phyloP scores from a whole-genome alignment of 1,140 invertebrate species.

The Plodia interpunctella region DNA sequence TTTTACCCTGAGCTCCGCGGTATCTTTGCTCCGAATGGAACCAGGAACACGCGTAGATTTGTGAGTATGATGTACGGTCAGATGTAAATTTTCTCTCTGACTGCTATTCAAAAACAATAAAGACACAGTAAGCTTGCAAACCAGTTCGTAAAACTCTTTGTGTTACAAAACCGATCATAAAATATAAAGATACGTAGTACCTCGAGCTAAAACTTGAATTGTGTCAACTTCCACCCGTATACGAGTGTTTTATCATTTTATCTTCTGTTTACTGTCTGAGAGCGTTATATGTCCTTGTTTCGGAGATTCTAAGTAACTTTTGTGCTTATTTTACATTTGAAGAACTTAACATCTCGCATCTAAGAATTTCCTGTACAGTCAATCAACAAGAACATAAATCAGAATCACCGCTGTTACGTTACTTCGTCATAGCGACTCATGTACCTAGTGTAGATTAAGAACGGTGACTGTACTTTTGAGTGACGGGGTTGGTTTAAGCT shows the following conservation, averaged over 20 bases:
- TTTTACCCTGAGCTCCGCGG: too few relatives aligned
- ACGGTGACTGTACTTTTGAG: not conserved
- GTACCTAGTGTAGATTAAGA: too few relatives aligned
- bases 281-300: conserved; percentile 43
- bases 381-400: too few relatives aligned
- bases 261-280: conserved; percentile 48
- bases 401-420: too few relatives aligned
- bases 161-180: not conserved
- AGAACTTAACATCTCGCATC: not conserved
- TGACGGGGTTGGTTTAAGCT: not conserved
- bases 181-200: not conserved
- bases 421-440: too few relatives aligned
- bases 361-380: not conserved
- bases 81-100: too few relatives aligned
- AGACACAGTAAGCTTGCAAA: too few relatives aligned
- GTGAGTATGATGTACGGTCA: too few relatives aligned
- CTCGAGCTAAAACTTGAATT: not conserved
- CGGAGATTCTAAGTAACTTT: conserved; percentile 37
- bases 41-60: too few relatives aligned
- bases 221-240: not conserved
- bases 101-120: too few relatives aligned
- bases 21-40: too few relatives aligned
- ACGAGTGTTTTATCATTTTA: conserved; percentile 52
- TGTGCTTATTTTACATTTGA: conserved; percentile 40
- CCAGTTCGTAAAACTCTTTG: not conserved